Evolutionary conservation across 2,797 vertebrate genomes (phyloP).

Genomic region (Mus caroli): DNA sequence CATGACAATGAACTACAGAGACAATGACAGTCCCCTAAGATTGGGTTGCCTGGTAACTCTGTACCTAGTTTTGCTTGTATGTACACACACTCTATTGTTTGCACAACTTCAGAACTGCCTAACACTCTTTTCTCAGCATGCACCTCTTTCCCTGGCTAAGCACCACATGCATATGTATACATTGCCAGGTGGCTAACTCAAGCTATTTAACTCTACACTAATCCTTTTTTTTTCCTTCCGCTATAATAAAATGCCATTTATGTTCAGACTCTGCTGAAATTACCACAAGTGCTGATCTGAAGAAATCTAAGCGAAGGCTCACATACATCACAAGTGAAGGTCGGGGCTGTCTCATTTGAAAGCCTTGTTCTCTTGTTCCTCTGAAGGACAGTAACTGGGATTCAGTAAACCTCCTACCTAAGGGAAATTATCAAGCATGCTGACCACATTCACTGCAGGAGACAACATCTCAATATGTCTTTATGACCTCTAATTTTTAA

Average conservation of each 20-base stretch:
- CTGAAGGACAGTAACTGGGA: background rate
- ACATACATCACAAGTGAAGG: background rate
- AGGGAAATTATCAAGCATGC: background rate
- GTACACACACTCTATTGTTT: background rate
- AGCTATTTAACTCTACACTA: background rate
- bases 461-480: background rate
- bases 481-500: background rate
- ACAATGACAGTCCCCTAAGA: background rate
- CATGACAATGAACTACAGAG: background rate
- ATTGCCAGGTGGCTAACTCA: background rate
- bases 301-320: background rate
- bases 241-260: background rate
- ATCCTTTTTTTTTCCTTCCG: background rate
- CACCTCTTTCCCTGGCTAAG: background rate
- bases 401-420: background rate
- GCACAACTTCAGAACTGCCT: background rate
- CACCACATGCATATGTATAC: background rate
- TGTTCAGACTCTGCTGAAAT: background rate
- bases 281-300: background rate
- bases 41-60: background rate
- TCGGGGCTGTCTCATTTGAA: background rate
- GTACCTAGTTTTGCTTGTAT: background rate
- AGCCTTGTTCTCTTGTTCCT: background rate
- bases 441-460: background rate
- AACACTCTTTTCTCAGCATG: background rate